These are phyloP conservation scores for Tiliqua scincoides DNA, from an alignment of 2,113 vertebrate species.

Conservation along the genomic window DNA sequence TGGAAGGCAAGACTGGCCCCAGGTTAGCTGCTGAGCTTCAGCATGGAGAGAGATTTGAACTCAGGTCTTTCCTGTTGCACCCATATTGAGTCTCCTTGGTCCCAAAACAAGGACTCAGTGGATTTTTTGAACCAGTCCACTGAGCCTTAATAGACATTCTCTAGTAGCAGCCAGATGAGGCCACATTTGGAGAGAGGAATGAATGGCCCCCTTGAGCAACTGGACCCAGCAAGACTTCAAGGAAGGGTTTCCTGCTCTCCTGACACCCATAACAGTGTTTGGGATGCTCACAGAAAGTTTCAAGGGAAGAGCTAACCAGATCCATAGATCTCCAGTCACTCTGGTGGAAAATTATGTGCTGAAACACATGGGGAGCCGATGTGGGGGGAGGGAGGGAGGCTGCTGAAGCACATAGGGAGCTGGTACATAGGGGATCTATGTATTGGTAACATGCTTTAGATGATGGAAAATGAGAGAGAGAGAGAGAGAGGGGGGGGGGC, in stretches of 20 bases:
- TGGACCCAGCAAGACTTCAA: neutral
- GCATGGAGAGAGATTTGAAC: neutral
- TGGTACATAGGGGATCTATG: no score
- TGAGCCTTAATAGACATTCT: neutral
- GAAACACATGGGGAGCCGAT: neutral
- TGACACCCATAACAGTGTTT: neutral
- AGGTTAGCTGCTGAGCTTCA: neutral
- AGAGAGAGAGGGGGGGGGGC: neutral
- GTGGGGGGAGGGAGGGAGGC: no score
- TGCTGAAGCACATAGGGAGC: neutral
- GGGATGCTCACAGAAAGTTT: accelerated
- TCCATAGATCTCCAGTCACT: neutral
- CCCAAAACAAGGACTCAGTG: neutral
- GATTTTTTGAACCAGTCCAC: neutral
- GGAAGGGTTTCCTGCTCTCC: neutral
- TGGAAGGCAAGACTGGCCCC: neutral
- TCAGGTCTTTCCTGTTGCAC: no score
- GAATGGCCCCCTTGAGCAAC: no score
- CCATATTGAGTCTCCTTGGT: neutral
- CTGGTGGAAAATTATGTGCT: accelerated
- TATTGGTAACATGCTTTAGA: no score
- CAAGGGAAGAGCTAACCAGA: neutral
- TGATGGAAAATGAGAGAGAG: neutral
- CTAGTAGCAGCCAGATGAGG: neutral
- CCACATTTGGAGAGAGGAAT: neutral